Evolutionary conservation across 2,888 invertebrate species (phyloP), one percentile per base, ranked within the genome.

Genomic region (Agonum fuliginosum): DNA sequence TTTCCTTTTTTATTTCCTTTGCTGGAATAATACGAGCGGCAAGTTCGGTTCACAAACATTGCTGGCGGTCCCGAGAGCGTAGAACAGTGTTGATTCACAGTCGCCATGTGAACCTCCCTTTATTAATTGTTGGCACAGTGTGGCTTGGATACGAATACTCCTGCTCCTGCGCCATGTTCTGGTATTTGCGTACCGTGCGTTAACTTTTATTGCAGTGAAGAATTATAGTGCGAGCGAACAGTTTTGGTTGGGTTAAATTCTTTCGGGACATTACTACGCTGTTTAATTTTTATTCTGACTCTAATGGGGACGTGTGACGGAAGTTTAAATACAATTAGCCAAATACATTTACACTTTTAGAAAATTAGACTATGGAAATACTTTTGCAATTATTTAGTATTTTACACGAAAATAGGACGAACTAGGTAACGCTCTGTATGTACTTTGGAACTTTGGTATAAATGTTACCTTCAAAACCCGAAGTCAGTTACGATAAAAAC

Each of bases 181-280:
- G 71, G 48, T 71, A 71, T 71, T 71, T 71, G 71, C 70, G 70
- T 71, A 71, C 43, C 37, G 70, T 71, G 70, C 71, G 71, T 71
- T 71, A 48, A 71, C 51, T 71, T 71, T 71, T 71, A 71, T 71
- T 27, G 71, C 71, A 30, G 24, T 10, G 24, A 71, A 71, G 71
- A 71, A 71, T 51, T 71, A 71, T 71, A 48, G 71, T 71, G 8
- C 19, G 37, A 62, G 48, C 69, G 69, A 70, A 70, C 69, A 43
- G 69, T 70, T 71, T 71, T 48, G 34, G 51, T 51, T 71, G 46
- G 71, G 48, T 70, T 48, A 71, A 71, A 71, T 71, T 71, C 71
- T 51, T 51, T 46, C 37, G 17, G 6, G 37, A 71, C 48, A 71
- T 46, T 71, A 71, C 30, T 27, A 41, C 3, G 27, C 17, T 34